Base-by-base conservation (phyloP, 2,113 vertebrate species). In the Zosterops lateralis region DNA sequence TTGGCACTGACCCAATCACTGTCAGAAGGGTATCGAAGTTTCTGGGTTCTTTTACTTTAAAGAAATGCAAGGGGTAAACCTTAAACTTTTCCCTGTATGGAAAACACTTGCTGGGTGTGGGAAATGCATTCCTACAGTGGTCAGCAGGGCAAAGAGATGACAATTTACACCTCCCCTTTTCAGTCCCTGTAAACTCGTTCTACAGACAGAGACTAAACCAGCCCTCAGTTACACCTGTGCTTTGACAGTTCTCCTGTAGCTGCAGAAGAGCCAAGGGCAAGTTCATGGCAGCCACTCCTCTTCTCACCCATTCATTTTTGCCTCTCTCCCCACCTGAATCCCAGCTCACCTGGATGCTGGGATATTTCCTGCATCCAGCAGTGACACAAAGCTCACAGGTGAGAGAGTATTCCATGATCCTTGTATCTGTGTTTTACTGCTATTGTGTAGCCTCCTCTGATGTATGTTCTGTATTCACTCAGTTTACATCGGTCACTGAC, bases 301-400 rank as follows among this genome's bases (percentile, higher is more conserved):
- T 61, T 62, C 78, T 93, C 56, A 36, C 3, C 7, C 36, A 51
- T 12, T 29, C 48, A 22, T 31, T 65, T 57, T 8, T 26, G 22
- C 10, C 31, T 71, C 38, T 60, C 0, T 0, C 4, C 25, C 22
- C 14, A n/a, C 22, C 17, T 34, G 32, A 67, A 58, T 14, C 34
- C 24, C 60, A 61, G 17, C 17, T 85, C 1, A 0, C 34, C 12
- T 0, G 0, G 8, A 3, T 45, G 36, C 44, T 68, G n/a, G 17
- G 67, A n/a, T 51, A n/a, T 54, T 76, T 84, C 56, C 65, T 75
- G 20, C 22, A 78, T 24, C 29, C 25, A 50, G n/a, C 17, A 71
- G 28, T 26, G 31, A 26, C 24, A 18, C 2, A 7, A 56, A 64
- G 45, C 25, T 81, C 24, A 64, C 4, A 42, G 53, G 12, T 10